Evolutionary conservation across 1,140 invertebrate species (phyloP), one percentile per base, ranked within the genome.

Genomic region (Papilio polyxenes): DNA sequence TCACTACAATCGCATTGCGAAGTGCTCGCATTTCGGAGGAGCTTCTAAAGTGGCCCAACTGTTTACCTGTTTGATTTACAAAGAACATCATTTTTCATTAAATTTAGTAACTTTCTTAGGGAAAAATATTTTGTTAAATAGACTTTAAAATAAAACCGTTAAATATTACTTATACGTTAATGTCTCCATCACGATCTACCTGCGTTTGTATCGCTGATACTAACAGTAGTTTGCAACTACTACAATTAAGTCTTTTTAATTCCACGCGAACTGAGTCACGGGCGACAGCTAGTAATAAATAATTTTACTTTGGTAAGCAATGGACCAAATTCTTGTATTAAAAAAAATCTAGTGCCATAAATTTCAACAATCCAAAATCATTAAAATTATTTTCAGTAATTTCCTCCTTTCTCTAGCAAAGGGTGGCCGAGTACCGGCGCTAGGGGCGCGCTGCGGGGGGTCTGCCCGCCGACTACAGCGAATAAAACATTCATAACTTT

Each of bases 401-500:
- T 40, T 37, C 31, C 13, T 11, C 31, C 9, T 6, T 72, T 10
- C 65, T 37, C 23, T 31, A 23, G 9, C 65, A 6, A 11, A 11
- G 65, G 31, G 31, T 37, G 13, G 65, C 13, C 65, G 11, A 2
- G 31, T 17, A 31, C 20, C 20, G 62, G 4, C 31, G 31, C 65
- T 31, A 3, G 23, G 31, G 31, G 10, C 20, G 31, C 23, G 31
- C 56, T 17, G 23, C 0, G 23, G 23, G 23, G 23, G 23, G 23
- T 31, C 23, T 31, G 23, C 23, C 23, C 56, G 17, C 56, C 20
- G 23, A 65, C 23, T 72, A 72, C 65, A 40, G 65, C 65, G 31
- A 72, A 72, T 72, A 72, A 72, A 72, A 72, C 65, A 72, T 72
- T 72, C 65, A 72, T 72, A 72, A 72, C 65, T 72, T 72, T 72